These are phyloP conservation scores for Pterostichus madidus DNA, from an alignment of 2,888 invertebrate genomes.

Conservation along the genomic window DNA sequence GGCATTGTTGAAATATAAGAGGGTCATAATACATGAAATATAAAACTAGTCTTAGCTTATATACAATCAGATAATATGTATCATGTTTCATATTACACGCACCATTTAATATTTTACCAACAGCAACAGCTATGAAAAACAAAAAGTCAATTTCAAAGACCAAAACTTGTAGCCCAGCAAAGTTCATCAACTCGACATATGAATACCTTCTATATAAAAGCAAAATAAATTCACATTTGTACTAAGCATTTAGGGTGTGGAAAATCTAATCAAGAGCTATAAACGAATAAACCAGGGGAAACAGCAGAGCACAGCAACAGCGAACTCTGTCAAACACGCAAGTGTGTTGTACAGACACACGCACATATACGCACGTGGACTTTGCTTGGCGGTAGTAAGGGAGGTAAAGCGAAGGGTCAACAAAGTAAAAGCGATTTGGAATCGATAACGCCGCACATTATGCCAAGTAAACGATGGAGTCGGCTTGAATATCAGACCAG, in stretches of 20 bases:
- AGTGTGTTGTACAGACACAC: background rate
- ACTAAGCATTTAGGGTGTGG: background rate
- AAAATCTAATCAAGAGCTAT: conserved; percentile 15
- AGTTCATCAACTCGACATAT: background rate
- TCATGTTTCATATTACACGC: too few relatives aligned
- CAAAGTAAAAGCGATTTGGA: conserved; percentile 14
- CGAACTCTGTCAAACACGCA: background rate
- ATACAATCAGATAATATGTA: too few relatives aligned
- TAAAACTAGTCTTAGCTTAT: too few relatives aligned
- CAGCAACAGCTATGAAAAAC: too few relatives aligned
- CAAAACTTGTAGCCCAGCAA: too few relatives aligned
- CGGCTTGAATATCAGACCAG: background rate
- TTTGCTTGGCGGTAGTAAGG: background rate
- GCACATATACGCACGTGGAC: background rate
- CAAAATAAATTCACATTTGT: conserved; percentile 11
- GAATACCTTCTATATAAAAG: conserved; percentile 10
- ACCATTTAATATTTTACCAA: too few relatives aligned
- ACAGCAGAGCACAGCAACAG: background rate
- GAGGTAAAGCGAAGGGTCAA: conserved; percentile 11
- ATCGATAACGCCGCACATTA: conserved; percentile 8
- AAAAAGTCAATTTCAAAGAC: too few relatives aligned
- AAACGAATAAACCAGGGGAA: conserved; percentile 5
- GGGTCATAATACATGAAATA: too few relatives aligned
- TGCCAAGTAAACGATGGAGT: background rate
- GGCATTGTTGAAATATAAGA: too few relatives aligned